Evolutionary conservation across 1,140 invertebrate genomes (phyloP).

Genomic region (Aphis craccivora): DNA sequence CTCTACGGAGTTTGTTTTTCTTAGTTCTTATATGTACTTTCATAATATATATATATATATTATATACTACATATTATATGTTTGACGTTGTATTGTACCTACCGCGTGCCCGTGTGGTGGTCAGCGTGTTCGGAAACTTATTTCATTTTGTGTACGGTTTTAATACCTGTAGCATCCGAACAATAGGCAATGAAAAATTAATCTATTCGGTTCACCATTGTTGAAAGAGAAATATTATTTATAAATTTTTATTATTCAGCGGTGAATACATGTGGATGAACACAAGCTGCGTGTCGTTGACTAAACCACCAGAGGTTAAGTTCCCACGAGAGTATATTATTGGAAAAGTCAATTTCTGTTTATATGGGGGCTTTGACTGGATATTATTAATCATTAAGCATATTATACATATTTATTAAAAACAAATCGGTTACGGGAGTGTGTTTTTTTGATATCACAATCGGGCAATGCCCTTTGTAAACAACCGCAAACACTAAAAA

Average conservation of each 20-base stretch:
- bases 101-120: neutral
- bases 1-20: neutral
- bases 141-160: neutral
- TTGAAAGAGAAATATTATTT: constrained; percentile 21
- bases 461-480: neutral
- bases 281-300: neutral
- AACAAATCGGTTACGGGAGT: neutral
- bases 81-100: neutral
- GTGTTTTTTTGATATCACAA: neutral
- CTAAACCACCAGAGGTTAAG: neutral
- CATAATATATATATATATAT: neutral
- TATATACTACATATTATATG: neutral
- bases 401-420: neutral
- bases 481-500: neutral
- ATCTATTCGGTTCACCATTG: constrained; percentile 42
- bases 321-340: constrained; percentile 4
- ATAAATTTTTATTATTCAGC: constrained; percentile 15
- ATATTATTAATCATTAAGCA: neutral
- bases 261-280: neutral
- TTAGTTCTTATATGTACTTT: neutral
- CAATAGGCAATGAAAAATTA: constrained; percentile 48
- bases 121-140: neutral
- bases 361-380: neutral
- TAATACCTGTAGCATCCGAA: constrained; percentile 5
- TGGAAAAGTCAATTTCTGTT: neutral